Base-by-base conservation (phyloP, 2,888 invertebrate genomes). In the Andrena hattorfiana region DNA sequence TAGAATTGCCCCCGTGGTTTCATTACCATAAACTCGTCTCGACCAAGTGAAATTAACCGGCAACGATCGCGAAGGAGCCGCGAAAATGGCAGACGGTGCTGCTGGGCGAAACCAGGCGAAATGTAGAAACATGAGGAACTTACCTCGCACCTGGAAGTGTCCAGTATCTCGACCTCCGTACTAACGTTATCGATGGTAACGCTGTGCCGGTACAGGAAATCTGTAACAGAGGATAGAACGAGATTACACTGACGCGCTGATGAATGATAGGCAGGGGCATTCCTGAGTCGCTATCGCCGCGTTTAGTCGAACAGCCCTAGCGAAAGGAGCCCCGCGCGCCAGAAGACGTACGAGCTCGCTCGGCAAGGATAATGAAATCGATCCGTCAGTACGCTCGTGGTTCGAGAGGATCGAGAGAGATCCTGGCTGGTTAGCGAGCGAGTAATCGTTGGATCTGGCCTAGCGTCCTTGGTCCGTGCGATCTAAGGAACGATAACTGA, bases 111-210 rank as follows among this genome's bases (percentile, higher is more conserved):
- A 10, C 49, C 16, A 26, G 51, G 54, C 42, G 20, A 56, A 70
- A 51, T 26, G 20, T 20, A 35, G 71, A 75, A 64, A 74, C n/a
- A 54, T 56, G 35, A 56, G 48, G 81, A 85, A 95, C 97, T 96
- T 95, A 97, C 97, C 95, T 96, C 96, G 95, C 97, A 97, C 95
- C 96, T 97, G 89, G 97, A 97, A 89, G 97, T 97, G 94, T 97
- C 97, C 94, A 97, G 95, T 94, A 97, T 97, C 95, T 97, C 97
- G 90, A 97, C 96, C 94, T 97, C 97, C 84, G 97, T 97, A 88
- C 96, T 96, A 87, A 96, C 97, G 92, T 96, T 97, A 94, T 97
- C 97, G 94, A 97, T 97, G 86, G 96, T 96, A 89, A 97, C 96
- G 94, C 96, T 96, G 94, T 97, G 97, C 92, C 97, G 96, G 94